A percentile compares a stretch with the other conserved stretches of the same genome.
phyloP scores from a whole-genome alignment of 2,113 vertebrate genomes.

The Egretta garzetta region DNA sequence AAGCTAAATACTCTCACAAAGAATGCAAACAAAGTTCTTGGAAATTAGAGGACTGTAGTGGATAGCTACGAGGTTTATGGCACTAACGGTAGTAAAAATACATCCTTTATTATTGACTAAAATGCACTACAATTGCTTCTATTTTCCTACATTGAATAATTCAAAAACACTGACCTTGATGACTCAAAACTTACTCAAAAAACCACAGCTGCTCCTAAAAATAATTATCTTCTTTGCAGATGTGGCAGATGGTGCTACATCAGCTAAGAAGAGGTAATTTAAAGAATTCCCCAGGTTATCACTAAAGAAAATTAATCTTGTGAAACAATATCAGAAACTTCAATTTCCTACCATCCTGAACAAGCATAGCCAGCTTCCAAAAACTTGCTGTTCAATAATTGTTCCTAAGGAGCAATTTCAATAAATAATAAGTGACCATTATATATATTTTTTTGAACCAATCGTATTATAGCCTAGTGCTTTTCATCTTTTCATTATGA shows the following conservation, averaged over 20 bases:
- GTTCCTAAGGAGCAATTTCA: neutral
- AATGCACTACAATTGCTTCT: neutral
- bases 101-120: neutral
- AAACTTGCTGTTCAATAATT: neutral
- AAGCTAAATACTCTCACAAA: neutral
- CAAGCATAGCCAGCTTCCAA: neutral
- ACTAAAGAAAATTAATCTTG: conserved; percentile 54
- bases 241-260: conserved; percentile 67
- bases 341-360: conserved; percentile 30
- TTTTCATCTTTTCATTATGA: neutral
- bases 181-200: conserved; percentile 54
- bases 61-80: neutral
- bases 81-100: neutral
- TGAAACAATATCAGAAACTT: conserved; percentile 36
- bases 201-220: conserved; percentile 42
- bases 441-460: neutral
- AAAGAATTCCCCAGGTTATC: conserved; percentile 64
- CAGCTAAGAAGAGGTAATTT: conserved; percentile 59
- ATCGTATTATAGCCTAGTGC: neutral
- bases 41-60: neutral
- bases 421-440: neutral
- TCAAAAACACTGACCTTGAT: conserved; percentile 30
- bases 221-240: conserved; percentile 52
- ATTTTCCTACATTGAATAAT: neutral
- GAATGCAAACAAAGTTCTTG: neutral